phyloP scores from a whole-genome alignment of 64 coral and sea anemone genomes.

The Porites lutea region DNA sequence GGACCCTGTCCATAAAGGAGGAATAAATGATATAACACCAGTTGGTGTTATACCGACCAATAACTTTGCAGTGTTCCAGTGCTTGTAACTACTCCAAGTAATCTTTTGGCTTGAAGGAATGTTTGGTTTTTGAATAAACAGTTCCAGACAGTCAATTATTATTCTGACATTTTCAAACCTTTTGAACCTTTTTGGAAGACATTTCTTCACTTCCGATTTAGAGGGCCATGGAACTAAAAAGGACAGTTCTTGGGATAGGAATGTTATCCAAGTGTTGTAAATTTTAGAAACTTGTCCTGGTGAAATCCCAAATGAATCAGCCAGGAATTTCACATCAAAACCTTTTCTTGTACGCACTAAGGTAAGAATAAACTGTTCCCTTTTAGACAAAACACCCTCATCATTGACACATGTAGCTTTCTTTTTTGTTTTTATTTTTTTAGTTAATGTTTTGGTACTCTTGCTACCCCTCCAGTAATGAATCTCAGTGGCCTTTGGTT shows the following conservation, averaged over 20 bases:
- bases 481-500: conserved; percentile 32
- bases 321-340: conserved; percentile 64
- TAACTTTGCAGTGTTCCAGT: conserved; percentile 61
- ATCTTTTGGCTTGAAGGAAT: conserved; percentile 62
- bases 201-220: conserved; percentile 47
- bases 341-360: conserved; percentile 67
- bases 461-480: conserved; percentile 45
- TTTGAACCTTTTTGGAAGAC: conserved; percentile 46
- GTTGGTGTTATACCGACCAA: conserved; percentile 82
- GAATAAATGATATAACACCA: conserved; percentile 75
- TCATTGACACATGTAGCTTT: not conserved
- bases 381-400: not conserved
- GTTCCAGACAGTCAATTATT: conserved; percentile 63
- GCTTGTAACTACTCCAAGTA: conserved; percentile 78
- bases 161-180: conserved; percentile 40
- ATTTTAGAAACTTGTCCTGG: conserved; percentile 56
- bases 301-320: conserved; percentile 64
- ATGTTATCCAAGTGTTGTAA: conserved; percentile 70
- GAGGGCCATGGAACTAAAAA: conserved; percentile 73
- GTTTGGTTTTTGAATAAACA: conserved; percentile 75
- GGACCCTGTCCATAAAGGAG: conserved; percentile 81
- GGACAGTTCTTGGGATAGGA: conserved; percentile 69
- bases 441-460: conserved; percentile 16
- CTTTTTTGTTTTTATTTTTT: not conserved
- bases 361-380: conserved; percentile 48